Conservation (phyloP, 2,888 invertebrate species). For the Stenchaetothrips biformis region DNA sequence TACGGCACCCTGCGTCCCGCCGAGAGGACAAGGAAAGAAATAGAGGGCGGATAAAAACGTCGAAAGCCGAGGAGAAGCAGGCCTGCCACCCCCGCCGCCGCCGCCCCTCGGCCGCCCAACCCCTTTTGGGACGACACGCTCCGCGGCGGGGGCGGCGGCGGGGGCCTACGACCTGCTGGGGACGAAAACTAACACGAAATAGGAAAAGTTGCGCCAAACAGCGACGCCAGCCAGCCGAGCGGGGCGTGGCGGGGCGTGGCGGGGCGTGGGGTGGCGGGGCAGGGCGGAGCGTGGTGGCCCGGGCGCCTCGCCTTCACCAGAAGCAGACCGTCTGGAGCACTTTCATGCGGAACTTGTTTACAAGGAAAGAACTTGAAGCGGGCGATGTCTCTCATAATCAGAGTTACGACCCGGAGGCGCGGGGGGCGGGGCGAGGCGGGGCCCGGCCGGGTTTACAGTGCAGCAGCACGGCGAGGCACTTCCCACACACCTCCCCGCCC, state of each 20-base stretch:
- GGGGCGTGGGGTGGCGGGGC: neutral
- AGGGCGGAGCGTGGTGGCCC: no score
- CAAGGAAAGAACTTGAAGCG: conserved; percentile 18
- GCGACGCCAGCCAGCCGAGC: neutral
- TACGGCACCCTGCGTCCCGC: neutral
- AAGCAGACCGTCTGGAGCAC: neutral
- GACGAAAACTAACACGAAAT: conserved; percentile 22
- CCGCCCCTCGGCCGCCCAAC: neutral
- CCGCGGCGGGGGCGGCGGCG: neutral
- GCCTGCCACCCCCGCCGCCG: neutral
- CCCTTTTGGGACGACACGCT: neutral
- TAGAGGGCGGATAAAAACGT: neutral
- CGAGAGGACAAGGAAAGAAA: neutral
- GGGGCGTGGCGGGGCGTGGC: neutral
- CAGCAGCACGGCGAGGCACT: neutral
- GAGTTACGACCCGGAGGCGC: neutral
- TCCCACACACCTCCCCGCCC: neutral
- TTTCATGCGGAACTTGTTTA: conserved; percentile 23
- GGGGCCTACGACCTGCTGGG: conserved; percentile 7
- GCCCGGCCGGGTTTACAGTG: neutral
- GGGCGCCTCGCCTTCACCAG: no score
- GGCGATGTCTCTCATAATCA: conserved; percentile 19
- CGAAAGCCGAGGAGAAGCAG: neutral
- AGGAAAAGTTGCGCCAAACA: conserved; percentile 18
- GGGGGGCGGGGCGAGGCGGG: neutral